Conservation (phyloP, 2,888 invertebrate genomes). For the Patella ulyssiponensis region DNA sequence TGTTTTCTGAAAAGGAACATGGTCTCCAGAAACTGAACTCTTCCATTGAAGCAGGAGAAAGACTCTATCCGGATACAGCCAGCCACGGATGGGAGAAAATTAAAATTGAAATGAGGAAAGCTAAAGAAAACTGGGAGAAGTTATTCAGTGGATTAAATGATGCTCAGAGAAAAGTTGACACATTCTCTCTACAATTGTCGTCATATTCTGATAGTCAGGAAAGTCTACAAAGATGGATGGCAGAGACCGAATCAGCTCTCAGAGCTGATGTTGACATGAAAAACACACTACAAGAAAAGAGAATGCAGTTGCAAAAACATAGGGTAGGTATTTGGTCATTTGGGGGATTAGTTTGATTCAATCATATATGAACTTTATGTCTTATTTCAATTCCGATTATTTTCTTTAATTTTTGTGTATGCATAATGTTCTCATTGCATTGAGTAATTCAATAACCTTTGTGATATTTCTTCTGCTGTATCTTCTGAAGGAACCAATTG, state of each 20-base stretch:
- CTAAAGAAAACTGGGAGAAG: constrained; percentile 73
- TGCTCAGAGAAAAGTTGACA: constrained; percentile 85
- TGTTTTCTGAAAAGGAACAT: constrained; percentile 84
- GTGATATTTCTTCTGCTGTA: no score
- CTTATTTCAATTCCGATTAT: no score
- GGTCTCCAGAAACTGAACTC: constrained; percentile 86
- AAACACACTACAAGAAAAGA: constrained; percentile 91
- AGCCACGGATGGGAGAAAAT: constrained; percentile 89
- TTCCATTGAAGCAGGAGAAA: constrained; percentile 89
- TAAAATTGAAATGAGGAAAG: constrained; percentile 79
- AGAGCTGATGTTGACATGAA: constrained; percentile 87
- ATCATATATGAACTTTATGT: no score
- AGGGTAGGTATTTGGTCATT: constrained; percentile 72
- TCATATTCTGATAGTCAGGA: constrained; percentile 90
- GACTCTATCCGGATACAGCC: constrained; percentile 88
- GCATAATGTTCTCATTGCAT: no score
- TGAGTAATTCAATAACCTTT: no score
- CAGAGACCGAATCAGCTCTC: constrained; percentile 81
- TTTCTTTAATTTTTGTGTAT: no score
- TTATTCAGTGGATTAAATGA: constrained; percentile 80
- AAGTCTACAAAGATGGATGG: constrained; percentile 84
- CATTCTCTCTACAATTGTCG: constrained; percentile 91
- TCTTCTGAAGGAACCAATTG: no score
- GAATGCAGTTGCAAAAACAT: constrained; percentile 87
- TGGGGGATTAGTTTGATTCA: no score